A percentile compares a stretch with the other conserved stretches of the same genome.
Evolutionary conservation across 64 coral and sea anemone genomes (phyloP).

Genomic region (Anthopleura sola): DNA sequence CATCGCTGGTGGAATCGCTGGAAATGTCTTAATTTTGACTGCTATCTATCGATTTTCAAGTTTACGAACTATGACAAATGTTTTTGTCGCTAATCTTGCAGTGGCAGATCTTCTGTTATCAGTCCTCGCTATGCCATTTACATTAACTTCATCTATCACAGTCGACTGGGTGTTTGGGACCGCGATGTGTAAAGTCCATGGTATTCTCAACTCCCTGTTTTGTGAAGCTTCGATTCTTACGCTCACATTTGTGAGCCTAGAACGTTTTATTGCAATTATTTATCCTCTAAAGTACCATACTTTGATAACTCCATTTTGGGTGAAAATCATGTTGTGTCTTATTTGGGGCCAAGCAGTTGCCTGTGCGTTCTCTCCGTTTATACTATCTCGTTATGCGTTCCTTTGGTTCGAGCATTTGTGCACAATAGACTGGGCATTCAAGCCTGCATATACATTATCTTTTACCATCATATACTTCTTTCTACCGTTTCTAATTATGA

Average conservation of each 20-base stretch:
- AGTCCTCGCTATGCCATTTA: constrained; percentile 74
- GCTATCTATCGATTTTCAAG: constrained; percentile 52
- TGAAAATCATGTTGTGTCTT: constrained; percentile 40
- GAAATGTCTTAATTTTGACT: constrained; percentile 60
- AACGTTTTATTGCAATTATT: constrained; percentile 71
- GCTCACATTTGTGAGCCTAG: constrained; percentile 66
- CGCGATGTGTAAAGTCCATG: constrained; percentile 61
- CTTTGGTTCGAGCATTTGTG: constrained; percentile 72
- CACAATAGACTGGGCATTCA: constrained; percentile 65
- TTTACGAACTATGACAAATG: constrained; percentile 78
- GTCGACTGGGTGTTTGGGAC: constrained; percentile 57
- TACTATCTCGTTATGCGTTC: constrained; percentile 56
- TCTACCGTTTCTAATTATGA: constrained; percentile 57
- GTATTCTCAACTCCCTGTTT: constrained; percentile 60
- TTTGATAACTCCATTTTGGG: constrained; percentile 37
- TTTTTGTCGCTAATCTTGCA: constrained; percentile 70
- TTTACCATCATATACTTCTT: constrained; percentile 45
- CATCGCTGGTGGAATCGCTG: constrained; percentile 30
- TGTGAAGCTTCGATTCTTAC: constrained; percentile 70
- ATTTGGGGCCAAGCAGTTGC: constrained; percentile 53
- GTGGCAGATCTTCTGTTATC: constrained; percentile 74
- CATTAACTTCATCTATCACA: constrained; percentile 54
- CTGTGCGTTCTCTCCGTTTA: constrained; percentile 30
- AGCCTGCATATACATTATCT: constrained; percentile 41
- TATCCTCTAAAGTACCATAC: constrained; percentile 63